Base-by-base conservation (phyloP, 2,888 invertebrate genomes). In the Tiliacea aurago region DNA sequence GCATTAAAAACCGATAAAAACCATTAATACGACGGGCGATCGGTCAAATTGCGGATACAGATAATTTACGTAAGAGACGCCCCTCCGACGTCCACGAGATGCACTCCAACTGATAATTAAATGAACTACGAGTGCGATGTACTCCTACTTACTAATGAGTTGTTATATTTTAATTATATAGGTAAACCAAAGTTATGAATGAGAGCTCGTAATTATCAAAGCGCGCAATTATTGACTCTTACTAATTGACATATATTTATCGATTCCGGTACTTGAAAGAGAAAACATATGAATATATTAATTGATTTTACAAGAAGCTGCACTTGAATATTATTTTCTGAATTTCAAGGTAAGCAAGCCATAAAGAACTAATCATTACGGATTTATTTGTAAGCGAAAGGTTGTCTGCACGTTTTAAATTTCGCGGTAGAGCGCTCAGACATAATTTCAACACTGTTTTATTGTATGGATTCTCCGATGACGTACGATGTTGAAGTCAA, bases 1-100 rank as follows among this genome's bases (percentile, higher is more conserved):
- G 88, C 88, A 92, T 91, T 93, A 93, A 92, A 91, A 90, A 88
- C 86, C 90, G 90, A 92, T 93, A 93, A 92, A 89, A 91, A 90
- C 86, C 87, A 90, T 93, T 91, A 89, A 91, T 90, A 91, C 86
- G 85, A 87, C 86, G 84, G 87, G 86, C 84, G 87, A 91, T 91
- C 90, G 88, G 81, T 91, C 90, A 90, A 91, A 90, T 89, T 92
- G 90, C 91, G 90, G 90, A 92, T 90, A 89, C 88, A 84, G 88
- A 89, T 90, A 89, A 92, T 92, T 93, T 91, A 90, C 88, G 80
- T 84, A 81, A 87, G 88, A 83, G 73, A 79, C 85, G 80, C 84
- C 74, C 78, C 76, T 74, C 43, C 59, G 67, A 61, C 61, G 56
- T 55, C 69, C 70, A 51, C 61, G 70, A 74, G 80, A 84, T 80